Percentiles rank a stretch among this genome's conserved stretches.
Evolutionary conservation across 2,797 vertebrate species (phyloP).

Genomic region (Leuciscus waleckii): DNA sequence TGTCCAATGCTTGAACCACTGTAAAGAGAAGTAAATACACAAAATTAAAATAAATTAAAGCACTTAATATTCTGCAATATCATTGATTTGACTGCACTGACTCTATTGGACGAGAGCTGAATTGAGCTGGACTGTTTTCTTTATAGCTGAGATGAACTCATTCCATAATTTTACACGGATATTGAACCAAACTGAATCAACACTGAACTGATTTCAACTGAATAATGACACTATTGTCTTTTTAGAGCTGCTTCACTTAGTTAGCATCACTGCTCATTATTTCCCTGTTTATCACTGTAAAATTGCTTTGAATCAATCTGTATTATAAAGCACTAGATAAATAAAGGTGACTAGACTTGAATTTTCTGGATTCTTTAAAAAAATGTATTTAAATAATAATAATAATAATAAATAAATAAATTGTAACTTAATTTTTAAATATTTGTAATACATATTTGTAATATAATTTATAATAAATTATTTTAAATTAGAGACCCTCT

Average conservation of each 20-base stretch:
- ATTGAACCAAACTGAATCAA: no score
- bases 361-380: no score
- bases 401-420: background rate
- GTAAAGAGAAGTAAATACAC: slow-evolving; percentile 1
- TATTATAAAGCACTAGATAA: no score
- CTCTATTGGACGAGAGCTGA: background rate
- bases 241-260: no score
- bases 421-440: background rate
- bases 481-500: background rate
- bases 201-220: no score
- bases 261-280: no score
- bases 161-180: no score
- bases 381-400: background rate
- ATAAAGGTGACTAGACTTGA: background rate
- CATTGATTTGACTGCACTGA: background rate
- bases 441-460: background rate
- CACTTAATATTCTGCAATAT: background rate
- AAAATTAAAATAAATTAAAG: background rate
- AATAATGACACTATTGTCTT: no score
- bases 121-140: background rate
- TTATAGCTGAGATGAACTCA: no score
- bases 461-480: background rate
- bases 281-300: no score
- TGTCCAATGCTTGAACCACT: slow-evolving; percentile 51
- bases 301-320: no score